Evolutionary conservation across 2,888 invertebrate genomes (phyloP), one percentile per base, ranked within the genome.

Genomic region (Eretmocerus hayati): DNA sequence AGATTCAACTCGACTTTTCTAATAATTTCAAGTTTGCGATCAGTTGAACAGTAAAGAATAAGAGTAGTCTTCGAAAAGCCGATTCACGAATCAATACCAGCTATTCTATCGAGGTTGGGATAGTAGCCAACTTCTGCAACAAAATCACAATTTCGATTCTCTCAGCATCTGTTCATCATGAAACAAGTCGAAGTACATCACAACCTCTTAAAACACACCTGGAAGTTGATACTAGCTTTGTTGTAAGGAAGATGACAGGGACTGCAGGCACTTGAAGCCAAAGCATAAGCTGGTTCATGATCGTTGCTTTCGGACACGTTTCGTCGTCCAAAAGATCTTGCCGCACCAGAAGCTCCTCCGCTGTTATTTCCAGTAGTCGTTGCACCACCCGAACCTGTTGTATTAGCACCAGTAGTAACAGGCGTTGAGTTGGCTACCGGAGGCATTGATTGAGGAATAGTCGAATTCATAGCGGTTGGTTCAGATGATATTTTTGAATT

Each of bases 171-270:
- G n/a, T n/a, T n/a, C n/a, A n/a, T n/a, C n/a, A n/a, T n/a, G n/a
- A n/a, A n/a, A n/a, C n/a, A n/a, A n/a, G n/a, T n/a, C n/a, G n/a
- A n/a, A n/a, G n/a, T n/a, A n/a, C n/a, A n/a, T n/a, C n/a, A n/a
- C n/a, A n/a, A n/a, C n/a, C n/a, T n/a, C n/a, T n/a, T n/a, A 11
- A 26, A 9, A 33, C 5, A 16, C 35, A 85, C 81, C 58, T 84
- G 80, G 62, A 88, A 84, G 3, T 89, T 87, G 13, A 54, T 40
- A 19, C 52, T 54, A 9, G 49, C 42, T 33, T 54, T 52, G 16
- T 47, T 81, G 68, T 93, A 95, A 0, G 95, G 94, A 58, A 94
- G 81, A 69, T 96, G 95, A 55, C 87, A 87, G 21, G 80, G 59
- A 22, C 72, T 67, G 62, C 83, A 84, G 21, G 69, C 66, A 19